Conservation (phyloP, 2,797 vertebrate genomes). For the Odontamblyopus lacepedii region DNA sequence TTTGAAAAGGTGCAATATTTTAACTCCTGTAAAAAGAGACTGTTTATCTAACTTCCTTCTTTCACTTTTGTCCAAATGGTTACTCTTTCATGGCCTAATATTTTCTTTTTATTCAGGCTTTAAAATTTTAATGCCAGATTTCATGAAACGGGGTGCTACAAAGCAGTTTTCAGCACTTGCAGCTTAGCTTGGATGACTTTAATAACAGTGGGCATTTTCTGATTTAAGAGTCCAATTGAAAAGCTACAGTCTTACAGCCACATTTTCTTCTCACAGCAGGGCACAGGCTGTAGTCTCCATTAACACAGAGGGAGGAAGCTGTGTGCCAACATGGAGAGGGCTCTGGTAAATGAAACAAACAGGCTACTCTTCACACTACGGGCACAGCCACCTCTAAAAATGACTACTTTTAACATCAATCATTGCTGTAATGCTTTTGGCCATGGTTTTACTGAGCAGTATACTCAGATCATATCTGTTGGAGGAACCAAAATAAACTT, state of each 20-base stretch:
- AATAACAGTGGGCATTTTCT: slow-evolving; percentile 14
- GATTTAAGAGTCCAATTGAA: slow-evolving; percentile 13
- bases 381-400: slow-evolving; percentile 27
- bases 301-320: slow-evolving; percentile 31
- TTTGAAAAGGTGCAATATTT: background rate
- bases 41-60: slow-evolving; percentile 29
- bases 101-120: slow-evolving; percentile 2
- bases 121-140: slow-evolving; percentile 1
- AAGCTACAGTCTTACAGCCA: slow-evolving; percentile 8
- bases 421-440: slow-evolving; percentile 3
- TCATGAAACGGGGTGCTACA: background rate
- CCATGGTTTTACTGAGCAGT: background rate
- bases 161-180: slow-evolving; percentile 15
- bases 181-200: slow-evolving; percentile 16
- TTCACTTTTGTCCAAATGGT: background rate
- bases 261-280: slow-evolving; percentile 25
- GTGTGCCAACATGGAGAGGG: slow-evolving; percentile 26
- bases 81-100: background rate
- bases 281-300: slow-evolving; percentile 19
- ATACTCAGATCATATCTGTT: background rate
- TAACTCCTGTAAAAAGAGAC: slow-evolving; percentile 5
- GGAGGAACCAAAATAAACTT: too few relatives aligned
- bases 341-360: slow-evolving; percentile 51
- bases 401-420: slow-evolving; percentile 19
- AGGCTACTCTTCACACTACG: slow-evolving; percentile 26